phyloP scores from a whole-genome alignment of 2,113 vertebrate genomes.

The Etheostoma cragini region DNA sequence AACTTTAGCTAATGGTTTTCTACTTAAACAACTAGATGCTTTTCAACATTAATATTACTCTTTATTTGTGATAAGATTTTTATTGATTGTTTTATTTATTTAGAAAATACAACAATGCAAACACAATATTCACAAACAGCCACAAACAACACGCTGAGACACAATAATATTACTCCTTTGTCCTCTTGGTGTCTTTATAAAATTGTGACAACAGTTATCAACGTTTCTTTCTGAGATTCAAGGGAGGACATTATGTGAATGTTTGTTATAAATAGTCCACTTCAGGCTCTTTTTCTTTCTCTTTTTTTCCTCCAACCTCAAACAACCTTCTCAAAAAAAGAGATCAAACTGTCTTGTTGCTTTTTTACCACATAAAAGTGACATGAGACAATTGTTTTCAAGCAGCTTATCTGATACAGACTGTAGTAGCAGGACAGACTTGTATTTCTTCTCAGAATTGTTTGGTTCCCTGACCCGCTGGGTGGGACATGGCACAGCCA shows the following conservation, averaged over 20 bases:
- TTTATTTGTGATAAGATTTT: no score
- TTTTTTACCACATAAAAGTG: constrained; percentile 72
- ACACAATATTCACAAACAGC: no score
- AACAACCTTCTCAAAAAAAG: constrained; percentile 13
- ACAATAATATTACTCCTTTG: neutral
- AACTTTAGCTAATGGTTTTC: no score
- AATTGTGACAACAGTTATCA: constrained; percentile 9
- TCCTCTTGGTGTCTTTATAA: constrained; percentile 2
- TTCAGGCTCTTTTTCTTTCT: constrained; percentile 27
- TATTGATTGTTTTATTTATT: no score
- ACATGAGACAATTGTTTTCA: constrained; percentile 77
- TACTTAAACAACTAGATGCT: neutral
- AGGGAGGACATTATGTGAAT: constrained; percentile 19
- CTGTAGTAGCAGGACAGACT: constrained; percentile 49
- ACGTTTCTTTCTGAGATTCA: constrained; percentile 16
- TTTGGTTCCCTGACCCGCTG: constrained; percentile 56
- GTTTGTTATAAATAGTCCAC: constrained; percentile 21
- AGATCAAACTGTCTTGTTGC: constrained; percentile 64
- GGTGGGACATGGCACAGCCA: constrained; percentile 60
- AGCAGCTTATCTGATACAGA: constrained; percentile 74
- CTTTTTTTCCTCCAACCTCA: constrained; percentile 16
- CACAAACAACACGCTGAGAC: no score
- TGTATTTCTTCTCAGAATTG: constrained; percentile 71
- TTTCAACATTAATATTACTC: neutral
- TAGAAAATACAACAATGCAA: no score